Percentiles rank a stretch among this genome's conserved stretches.
Evolutionary conservation across 1,140 invertebrate species (phyloP).

Genomic region (Psix sp.): DNA sequence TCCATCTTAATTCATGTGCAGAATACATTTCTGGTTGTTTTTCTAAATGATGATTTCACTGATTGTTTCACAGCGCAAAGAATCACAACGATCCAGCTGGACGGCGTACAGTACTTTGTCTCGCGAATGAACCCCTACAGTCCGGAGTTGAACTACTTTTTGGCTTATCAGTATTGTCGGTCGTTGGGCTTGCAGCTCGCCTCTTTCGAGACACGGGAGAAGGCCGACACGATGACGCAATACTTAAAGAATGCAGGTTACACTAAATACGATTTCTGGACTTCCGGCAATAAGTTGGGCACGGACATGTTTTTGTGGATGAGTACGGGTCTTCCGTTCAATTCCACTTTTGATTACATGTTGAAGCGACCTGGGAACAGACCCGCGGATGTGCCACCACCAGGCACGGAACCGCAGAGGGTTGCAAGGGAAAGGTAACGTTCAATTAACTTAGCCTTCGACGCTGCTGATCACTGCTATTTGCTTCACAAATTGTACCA

Average conservation of each 20-base stretch:
- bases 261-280: constrained; percentile 91
- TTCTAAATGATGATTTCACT: constrained; percentile 6
- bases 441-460: constrained; percentile 32
- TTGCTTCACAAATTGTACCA: constrained; percentile 33
- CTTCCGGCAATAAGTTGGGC: constrained; percentile 90
- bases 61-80: constrained; percentile 83
- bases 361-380: constrained; percentile 76
- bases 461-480: constrained; percentile 38
- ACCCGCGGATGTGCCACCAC: constrained; percentile 69
- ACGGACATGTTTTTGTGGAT: constrained; percentile 93
- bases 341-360: constrained; percentile 90
- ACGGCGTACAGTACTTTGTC: constrained; percentile 91
- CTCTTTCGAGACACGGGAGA: constrained; percentile 90
- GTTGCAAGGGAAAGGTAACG: constrained; percentile 85
- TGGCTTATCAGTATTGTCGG: constrained; percentile 92
- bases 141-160: constrained; percentile 89
- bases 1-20: too few relatives aligned
- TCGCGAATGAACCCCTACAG: constrained; percentile 92
- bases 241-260: constrained; percentile 89
- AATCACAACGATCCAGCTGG: constrained; percentile 89
- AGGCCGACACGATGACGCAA: constrained; percentile 88
- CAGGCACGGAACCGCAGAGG: constrained; percentile 84
- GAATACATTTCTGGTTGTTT: too few relatives aligned
- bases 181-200: constrained; percentile 89
- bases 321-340: constrained; percentile 91